phyloP scores from a whole-genome alignment of 1,140 invertebrate genomes.

The Apis mellifera region DNA sequence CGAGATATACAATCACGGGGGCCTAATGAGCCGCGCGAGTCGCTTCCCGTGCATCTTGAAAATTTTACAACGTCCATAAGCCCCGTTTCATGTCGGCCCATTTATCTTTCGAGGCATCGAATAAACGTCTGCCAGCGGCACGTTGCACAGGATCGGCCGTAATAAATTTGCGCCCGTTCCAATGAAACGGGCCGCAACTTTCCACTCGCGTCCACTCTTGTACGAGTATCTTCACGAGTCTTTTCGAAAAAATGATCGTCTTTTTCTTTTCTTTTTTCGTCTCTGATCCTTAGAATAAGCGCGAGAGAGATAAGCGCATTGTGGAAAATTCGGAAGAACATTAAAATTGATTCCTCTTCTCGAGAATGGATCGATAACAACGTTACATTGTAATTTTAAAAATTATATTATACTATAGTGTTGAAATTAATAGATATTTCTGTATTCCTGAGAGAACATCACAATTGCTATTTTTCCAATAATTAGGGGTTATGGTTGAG shows the following conservation, averaged over 20 bases:
- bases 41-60: neutral
- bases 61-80: constrained; percentile 1
- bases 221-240: constrained; percentile 3
- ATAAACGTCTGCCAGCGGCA: constrained; percentile 13
- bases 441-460: neutral
- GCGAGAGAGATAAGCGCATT: neutral
- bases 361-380: no score
- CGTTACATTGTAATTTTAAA: no score
- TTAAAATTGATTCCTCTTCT: no score
- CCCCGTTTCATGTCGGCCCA: neutral
- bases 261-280: no score
- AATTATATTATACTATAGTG: no score
- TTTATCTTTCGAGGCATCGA: constrained; percentile 16
- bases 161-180: constrained; percentile 19
- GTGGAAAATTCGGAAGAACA: neutral
- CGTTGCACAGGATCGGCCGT: neutral
- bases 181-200: constrained; percentile 19
- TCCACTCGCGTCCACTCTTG: neutral
- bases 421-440: no score
- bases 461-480: no score
- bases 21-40: neutral
- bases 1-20: no score
- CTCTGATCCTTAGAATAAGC: neutral
- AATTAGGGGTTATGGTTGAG: no score
- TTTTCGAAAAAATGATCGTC: neutral